Conservation (phyloP, 1,140 invertebrate genomes). For the Monochamus saltuarius region DNA sequence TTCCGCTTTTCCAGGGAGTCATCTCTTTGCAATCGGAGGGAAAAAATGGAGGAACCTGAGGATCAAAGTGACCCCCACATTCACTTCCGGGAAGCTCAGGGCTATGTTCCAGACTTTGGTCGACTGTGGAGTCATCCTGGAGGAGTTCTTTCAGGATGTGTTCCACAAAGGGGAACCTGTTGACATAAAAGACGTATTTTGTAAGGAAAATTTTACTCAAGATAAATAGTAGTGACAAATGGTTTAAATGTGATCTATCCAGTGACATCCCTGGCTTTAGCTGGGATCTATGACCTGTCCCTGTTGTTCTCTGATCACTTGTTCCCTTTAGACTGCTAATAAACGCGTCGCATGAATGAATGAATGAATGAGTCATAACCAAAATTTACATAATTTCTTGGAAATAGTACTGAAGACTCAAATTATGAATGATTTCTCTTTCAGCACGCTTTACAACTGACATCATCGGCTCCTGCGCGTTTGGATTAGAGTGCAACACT, state of each 20-base stretch:
- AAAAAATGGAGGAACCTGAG: slow-evolving; percentile 55
- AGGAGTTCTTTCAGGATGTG: slow-evolving; percentile 48
- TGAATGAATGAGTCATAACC: not conserved
- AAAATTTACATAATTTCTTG: too few relatives aligned
- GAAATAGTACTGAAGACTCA: not conserved
- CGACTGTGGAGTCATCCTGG: slow-evolving; percentile 40
- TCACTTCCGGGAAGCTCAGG: slow-evolving; percentile 55
- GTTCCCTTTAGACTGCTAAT: not conserved
- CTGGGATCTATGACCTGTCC: not conserved
- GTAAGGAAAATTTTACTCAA: not conserved
- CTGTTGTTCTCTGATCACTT: not conserved
- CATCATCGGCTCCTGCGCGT: slow-evolving; percentile 60
- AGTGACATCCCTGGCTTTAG: not conserved
- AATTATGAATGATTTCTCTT: not conserved
- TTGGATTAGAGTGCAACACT: slow-evolving; percentile 59
- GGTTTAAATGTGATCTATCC: not conserved
- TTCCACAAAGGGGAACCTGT: slow-evolving; percentile 40
- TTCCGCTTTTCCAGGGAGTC: slow-evolving; percentile 44
- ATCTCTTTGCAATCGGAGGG: slow-evolving; percentile 54
- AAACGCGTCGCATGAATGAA: not conserved
- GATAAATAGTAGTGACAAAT: not conserved
- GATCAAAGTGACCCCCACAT: slow-evolving; percentile 53
- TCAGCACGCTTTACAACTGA: slow-evolving; percentile 59
- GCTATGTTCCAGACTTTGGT: slow-evolving; percentile 49
- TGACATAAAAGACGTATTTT: slow-evolving; percentile 55